Percentiles rank a stretch among this genome's conserved stretches.
Evolutionary conservation across 2,888 invertebrate species (phyloP).

Genomic region (Rhingia rostrata): DNA sequence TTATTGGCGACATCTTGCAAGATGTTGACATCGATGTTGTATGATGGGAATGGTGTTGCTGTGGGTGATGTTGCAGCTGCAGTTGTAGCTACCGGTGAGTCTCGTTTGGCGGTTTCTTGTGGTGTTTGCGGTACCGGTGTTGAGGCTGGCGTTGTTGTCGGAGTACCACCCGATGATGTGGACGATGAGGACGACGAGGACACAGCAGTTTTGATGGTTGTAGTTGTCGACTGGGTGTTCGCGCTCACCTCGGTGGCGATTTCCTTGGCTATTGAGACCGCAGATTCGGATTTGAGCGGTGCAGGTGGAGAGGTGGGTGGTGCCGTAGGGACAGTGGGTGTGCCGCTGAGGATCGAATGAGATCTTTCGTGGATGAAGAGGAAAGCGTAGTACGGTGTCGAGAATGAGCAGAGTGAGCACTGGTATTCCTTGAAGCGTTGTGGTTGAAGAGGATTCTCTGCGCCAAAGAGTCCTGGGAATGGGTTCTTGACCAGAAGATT

Average conservation of each 20-base stretch:
- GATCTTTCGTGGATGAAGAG: constrained; percentile 96
- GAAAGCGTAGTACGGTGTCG: constrained; percentile 94
- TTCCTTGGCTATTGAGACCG: constrained; percentile 85
- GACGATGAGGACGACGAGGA: constrained; percentile 80
- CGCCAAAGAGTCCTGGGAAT: constrained; percentile 78
- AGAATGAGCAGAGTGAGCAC: constrained; percentile 95
- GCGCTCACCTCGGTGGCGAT: constrained; percentile 28
- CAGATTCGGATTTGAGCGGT: constrained; percentile 77
- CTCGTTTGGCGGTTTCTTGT: constrained; percentile 76
- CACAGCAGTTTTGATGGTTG: constrained; percentile 60
- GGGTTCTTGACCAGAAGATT: constrained; percentile 80
- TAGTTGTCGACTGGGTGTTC: constrained; percentile 53
- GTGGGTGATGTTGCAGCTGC: constrained; percentile 58
- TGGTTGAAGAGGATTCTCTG: constrained; percentile 77
- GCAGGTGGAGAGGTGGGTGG: constrained; percentile 67
- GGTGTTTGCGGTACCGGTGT: constrained; percentile 77
- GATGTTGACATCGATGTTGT: constrained; percentile 65
- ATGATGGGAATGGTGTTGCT: constrained; percentile 54
- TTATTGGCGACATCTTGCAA: constrained; percentile 81
- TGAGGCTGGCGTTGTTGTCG: constrained; percentile 84
- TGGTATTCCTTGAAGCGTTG: constrained; percentile 89
- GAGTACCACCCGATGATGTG: constrained; percentile 80
- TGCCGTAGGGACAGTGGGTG: constrained; percentile 53
- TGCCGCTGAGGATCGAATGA: constrained; percentile 84
- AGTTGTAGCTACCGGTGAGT: constrained; percentile 63